Base-by-base conservation (phyloP, 2,888 invertebrate species). In the Platycheirus rosarum region DNA sequence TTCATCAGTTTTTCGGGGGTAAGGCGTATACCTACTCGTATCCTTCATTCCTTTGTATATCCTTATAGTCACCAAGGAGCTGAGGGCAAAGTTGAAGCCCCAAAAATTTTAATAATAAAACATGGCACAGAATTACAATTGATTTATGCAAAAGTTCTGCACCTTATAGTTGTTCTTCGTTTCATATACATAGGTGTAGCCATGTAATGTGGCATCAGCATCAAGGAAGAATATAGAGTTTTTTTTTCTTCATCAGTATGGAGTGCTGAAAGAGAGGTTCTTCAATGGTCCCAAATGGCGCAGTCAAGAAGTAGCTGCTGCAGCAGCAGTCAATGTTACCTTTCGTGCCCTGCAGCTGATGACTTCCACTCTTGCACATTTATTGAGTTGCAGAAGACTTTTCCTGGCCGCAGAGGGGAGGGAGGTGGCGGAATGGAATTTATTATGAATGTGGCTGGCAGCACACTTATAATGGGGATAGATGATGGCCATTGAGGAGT, bases 91-190 rank as follows among this genome's bases (percentile, higher is more conserved):
- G 71, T 82, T 77, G 77, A 63, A 82, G 77, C 82, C 77, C 57
- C 57, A 46, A 77, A 76, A 82, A 77, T 82, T 77, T 82, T 82
- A 82, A 82, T 82, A 82, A 82, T 77, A 82, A 77, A 82, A 82
- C 82, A 82, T 82, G 82, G 62, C 63, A 77, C 82, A 77, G 82
- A 82, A 82, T 82, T 82, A 82, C 82, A 82, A 82, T 82, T 77
- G 82, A 82, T 82, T 82, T 82, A 82, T 82, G 82, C 82, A 82
- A 71, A 82, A 82, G 77, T 82, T 82, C 82, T 82, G 82, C 82
- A 77, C 77, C 77, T 77, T 35, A 82, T 71, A 71, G 57, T 63
- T 60, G 46, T 71, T 44, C n/a, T n/a, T n/a, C 46, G 51, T 51
- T 66, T 76, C 60, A 53, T 32, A 66, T 18, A 35, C 32, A 26